phyloP scores from a whole-genome alignment of 2,888 invertebrate genomes.

The Ectobius pallidus region DNA sequence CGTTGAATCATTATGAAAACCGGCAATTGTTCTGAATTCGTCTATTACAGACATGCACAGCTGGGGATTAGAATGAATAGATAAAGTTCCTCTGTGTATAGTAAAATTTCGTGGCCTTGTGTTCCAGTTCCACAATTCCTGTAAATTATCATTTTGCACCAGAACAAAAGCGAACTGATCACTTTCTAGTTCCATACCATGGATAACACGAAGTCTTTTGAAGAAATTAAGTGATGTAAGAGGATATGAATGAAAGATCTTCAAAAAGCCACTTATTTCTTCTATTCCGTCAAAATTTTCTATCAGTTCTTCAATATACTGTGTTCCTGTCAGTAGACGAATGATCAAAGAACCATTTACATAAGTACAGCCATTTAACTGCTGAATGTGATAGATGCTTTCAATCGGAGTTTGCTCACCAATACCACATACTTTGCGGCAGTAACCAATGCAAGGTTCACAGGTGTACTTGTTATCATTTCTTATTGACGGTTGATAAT shows the following conservation, averaged over 20 bases:
- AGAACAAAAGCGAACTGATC: constrained; percentile 59
- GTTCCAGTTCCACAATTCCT: constrained; percentile 73
- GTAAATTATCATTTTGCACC: constrained; percentile 76
- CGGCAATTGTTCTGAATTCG: constrained; percentile 47
- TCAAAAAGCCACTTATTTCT: constrained; percentile 75
- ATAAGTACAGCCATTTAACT: constrained; percentile 75
- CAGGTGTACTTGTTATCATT: background rate
- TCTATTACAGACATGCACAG: constrained; percentile 62
- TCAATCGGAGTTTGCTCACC: background rate
- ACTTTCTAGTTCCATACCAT: constrained; percentile 66
- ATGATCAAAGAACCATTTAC: constrained; percentile 79
- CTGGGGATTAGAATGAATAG: constrained; percentile 74
- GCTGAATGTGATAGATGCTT: constrained; percentile 53
- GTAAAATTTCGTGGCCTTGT: constrained; percentile 53
- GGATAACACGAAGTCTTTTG: constrained; percentile 69
- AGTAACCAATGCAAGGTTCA: constrained; percentile 21
- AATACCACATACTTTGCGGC: constrained; percentile 20
- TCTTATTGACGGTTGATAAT: background rate
- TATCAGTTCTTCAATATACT: constrained; percentile 64
- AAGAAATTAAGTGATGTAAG: constrained; percentile 78
- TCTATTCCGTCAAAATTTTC: constrained; percentile 70
- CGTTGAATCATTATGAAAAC: constrained; percentile 59
- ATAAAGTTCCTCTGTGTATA: constrained; percentile 70
- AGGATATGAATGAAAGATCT: constrained; percentile 71
- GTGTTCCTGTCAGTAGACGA: constrained; percentile 61